These are phyloP conservation scores for Dinocampus coccinellae DNA, from an alignment of 2,888 invertebrate genomes.

Conservation along the genomic window DNA sequence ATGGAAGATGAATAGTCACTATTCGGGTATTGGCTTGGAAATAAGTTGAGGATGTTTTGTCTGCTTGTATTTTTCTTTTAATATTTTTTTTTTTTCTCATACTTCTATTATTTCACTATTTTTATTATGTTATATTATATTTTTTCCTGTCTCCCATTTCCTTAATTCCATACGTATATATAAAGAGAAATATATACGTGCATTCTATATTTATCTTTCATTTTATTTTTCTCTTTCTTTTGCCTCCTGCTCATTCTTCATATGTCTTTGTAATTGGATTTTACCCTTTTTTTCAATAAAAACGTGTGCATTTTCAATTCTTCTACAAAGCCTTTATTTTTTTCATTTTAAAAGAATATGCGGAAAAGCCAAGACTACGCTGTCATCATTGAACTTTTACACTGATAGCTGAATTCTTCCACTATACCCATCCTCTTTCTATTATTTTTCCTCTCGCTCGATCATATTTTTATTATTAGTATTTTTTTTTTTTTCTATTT, in stretches of 20 bases:
- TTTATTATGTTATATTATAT: no score
- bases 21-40: constrained; percentile 23
- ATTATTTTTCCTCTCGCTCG: no score
- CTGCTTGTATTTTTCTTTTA: not conserved
- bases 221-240: not conserved
- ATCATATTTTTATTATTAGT: no score
- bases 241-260: not conserved
- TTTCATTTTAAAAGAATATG: constrained; percentile 6
- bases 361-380: not conserved
- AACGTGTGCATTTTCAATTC: constrained; percentile 10
- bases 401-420: no score
- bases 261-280: not conserved
- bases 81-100: not conserved
- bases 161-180: no score
- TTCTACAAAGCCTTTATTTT: constrained; percentile 14
- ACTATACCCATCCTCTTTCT: no score
- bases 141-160: no score
- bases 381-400: constrained; percentile 4
- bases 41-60: not conserved
- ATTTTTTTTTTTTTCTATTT: not conserved
- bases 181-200: constrained; percentile 1
- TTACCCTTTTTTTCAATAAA: not conserved
- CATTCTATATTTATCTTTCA: not conserved
- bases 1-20: constrained; percentile 1
- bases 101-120: no score